A percentile compares a stretch with the other conserved stretches of the same genome.
Evolutionary conservation across 1,140 invertebrate genomes (phyloP).

Genomic region (Daktulosphaira vitifoliae): DNA sequence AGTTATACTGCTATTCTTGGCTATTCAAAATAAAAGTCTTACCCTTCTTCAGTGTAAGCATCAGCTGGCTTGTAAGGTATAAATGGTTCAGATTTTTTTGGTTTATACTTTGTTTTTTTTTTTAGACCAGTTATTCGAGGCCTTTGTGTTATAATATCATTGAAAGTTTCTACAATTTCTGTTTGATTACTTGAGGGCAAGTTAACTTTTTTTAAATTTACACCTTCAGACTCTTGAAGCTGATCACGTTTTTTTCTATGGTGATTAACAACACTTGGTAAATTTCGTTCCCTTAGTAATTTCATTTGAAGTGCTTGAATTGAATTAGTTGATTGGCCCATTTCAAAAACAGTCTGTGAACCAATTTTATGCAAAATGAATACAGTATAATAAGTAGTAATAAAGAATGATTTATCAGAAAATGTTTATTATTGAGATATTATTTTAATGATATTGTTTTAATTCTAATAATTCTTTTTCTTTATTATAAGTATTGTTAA

Average conservation of each 20-base stretch:
- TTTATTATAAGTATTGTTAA: no score
- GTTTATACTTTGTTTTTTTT: conserved; percentile 37
- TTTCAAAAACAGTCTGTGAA: conserved; percentile 87
- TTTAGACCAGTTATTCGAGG: conserved; percentile 39
- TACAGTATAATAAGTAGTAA: no score
- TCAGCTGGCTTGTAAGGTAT: conserved; percentile 79
- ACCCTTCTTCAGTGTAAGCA: conserved; percentile 81
- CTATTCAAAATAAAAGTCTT: conserved; percentile 39
- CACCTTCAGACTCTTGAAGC: background rate
- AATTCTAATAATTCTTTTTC: no score
- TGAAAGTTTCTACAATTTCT: conserved; percentile 38
- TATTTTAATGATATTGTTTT: no score
- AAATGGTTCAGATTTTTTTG: conserved; percentile 64
- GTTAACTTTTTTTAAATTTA: background rate
- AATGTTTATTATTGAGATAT: no score
- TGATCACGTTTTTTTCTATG: conserved; percentile 41
- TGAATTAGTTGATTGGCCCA: conserved; percentile 71
- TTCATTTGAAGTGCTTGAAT: conserved; percentile 44
- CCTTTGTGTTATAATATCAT: conserved; percentile 36
- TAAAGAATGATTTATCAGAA: no score
- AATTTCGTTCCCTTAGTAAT: conserved; percentile 63
- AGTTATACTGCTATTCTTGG: background rate
- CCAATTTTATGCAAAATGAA: conserved; percentile 39
- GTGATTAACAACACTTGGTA: conserved; percentile 48
- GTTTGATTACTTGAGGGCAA: conserved; percentile 33